These are phyloP conservation scores for Pseudorhombus dupliciocellatus DNA, from an alignment of 2,113 vertebrate genomes.

Conservation along the genomic window DNA sequence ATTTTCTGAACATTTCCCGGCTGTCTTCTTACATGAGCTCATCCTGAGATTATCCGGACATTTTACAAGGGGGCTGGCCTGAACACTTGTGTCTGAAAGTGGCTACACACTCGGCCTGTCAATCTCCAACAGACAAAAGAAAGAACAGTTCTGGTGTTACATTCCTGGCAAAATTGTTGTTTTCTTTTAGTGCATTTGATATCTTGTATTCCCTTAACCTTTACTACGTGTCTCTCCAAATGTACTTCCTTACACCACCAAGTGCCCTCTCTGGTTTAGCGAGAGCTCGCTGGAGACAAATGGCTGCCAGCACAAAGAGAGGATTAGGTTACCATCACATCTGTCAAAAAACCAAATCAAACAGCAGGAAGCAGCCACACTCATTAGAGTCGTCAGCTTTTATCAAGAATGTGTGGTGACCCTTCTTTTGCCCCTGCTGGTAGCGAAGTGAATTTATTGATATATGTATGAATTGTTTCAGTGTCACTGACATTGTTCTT, in stretches of 20 bases:
- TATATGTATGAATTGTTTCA: constrained; percentile 9
- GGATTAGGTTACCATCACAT: constrained; percentile 45
- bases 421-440: not conserved
- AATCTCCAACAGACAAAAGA: not conserved
- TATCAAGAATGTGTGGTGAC: constrained; percentile 4
- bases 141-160: not conserved
- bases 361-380: not conserved
- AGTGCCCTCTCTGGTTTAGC: constrained; percentile 3
- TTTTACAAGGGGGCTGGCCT: not conserved
- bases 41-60: not conserved
- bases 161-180: constrained; percentile 18
- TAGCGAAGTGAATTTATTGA: not conserved
- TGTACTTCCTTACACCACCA: constrained; percentile 6
- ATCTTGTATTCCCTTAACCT: not conserved
- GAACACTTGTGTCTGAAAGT: constrained; percentile 3
- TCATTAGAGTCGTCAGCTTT: not conserved
- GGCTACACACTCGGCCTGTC: not conserved
- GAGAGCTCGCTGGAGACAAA: constrained; percentile 22
- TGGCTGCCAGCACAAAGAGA: constrained; percentile 35
- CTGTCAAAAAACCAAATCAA: constrained; percentile 31
- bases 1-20: too few species aligned
- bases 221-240: not conserved
- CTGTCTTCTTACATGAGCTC: too few species aligned
- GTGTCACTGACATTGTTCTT: constrained; percentile 16
- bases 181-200: not conserved